Evolutionary conservation across 2,113 vertebrate species (phyloP).

Genomic region (Megalops atlanticus): DNA sequence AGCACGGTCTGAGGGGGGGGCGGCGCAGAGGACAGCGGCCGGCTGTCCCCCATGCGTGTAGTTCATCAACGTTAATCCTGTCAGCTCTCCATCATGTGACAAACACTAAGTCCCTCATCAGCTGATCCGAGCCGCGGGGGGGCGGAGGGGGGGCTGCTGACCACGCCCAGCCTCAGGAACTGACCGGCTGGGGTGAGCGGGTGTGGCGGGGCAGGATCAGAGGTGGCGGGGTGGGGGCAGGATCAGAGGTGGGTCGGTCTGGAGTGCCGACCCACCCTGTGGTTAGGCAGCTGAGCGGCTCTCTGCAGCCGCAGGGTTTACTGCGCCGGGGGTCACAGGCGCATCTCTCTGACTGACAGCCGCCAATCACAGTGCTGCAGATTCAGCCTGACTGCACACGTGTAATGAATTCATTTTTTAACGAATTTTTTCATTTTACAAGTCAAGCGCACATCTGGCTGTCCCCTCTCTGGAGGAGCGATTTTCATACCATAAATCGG

Average conservation of each 20-base stretch:
- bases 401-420: constrained; percentile 55
- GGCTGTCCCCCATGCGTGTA: constrained; percentile 32
- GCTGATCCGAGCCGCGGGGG: neutral
- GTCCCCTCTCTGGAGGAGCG: constrained; percentile 30
- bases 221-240: neutral
- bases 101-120: constrained; percentile 3
- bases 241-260: neutral
- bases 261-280: neutral
- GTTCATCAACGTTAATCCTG: constrained; percentile 18
- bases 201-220: neutral
- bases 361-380: neutral
- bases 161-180: constrained; percentile 35
- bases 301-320: neutral
- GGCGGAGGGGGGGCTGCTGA: neutral
- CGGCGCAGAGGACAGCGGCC: neutral
- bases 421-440: constrained; percentile 51
- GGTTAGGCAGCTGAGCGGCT: neutral
- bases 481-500: neutral
- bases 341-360: neutral
- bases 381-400: constrained; percentile 64
- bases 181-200: neutral
- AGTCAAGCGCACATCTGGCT: constrained; percentile 38
- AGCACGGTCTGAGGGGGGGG: constrained; percentile 85
- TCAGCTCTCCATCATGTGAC: constrained; percentile 14
- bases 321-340: neutral